Conservation (phyloP, 2,888 invertebrate genomes). For the Plusia festucae region DNA sequence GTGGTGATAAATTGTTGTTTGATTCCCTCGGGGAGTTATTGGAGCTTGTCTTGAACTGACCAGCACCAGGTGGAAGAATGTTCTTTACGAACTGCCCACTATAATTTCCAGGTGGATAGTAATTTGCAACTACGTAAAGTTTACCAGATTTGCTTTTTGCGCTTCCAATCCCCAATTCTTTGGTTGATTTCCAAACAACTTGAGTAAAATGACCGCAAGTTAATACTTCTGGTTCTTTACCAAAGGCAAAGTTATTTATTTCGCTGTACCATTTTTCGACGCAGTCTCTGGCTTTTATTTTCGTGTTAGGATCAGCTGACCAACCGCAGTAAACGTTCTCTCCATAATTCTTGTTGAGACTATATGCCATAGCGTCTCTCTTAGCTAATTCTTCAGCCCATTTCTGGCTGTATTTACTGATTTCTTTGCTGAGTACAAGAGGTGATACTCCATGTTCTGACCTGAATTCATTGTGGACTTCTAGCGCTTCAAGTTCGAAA, state of each 20-base stretch:
- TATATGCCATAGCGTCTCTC: constrained; percentile 91
- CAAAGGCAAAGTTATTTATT: constrained; percentile 92
- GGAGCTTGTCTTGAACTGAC: constrained; percentile 72
- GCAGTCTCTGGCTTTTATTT: constrained; percentile 91
- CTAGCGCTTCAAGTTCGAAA: constrained; percentile 82
- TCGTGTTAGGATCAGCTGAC: constrained; percentile 91
- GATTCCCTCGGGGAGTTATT: constrained; percentile 65
- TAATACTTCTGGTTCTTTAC: constrained; percentile 90
- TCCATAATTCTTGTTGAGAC: constrained; percentile 90
- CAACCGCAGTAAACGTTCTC: constrained; percentile 93
- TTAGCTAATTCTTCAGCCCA: constrained; percentile 92
- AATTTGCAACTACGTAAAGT: constrained; percentile 95
- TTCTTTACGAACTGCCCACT: constrained; percentile 92
- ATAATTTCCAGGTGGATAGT: constrained; percentile 95
- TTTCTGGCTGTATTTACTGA: constrained; percentile 91
- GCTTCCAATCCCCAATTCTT: constrained; percentile 93
- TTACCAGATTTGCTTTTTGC: constrained; percentile 93
- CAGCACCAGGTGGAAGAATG: constrained; percentile 89
- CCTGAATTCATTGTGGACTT: constrained; percentile 82
- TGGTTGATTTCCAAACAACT: constrained; percentile 94
- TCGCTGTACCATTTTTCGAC: constrained; percentile 94
- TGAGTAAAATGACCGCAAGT: constrained; percentile 93
- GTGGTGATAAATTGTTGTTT: constrained; percentile 74
- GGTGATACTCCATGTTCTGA: constrained; percentile 83
- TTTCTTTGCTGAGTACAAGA: constrained; percentile 90